Evolutionary conservation across 2,888 invertebrate genomes (phyloP).

Genomic region (Cryptocheilus praepositus): DNA sequence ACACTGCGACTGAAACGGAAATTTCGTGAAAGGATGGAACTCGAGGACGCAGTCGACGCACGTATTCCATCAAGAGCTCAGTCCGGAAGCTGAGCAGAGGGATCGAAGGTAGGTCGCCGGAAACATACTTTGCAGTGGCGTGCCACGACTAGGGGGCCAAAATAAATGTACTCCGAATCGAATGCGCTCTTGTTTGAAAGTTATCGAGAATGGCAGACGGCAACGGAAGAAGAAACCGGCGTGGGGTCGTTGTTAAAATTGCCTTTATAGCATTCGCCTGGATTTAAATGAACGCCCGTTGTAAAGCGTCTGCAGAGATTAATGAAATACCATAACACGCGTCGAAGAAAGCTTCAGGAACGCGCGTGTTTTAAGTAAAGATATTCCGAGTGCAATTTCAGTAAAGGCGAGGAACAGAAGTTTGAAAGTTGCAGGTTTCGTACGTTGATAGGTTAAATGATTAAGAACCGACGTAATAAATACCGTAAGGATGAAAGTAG

Average conservation of each 20-base stretch:
- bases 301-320: no score
- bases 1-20: slow-evolving; percentile 26
- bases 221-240: neutral
- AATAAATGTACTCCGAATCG: slow-evolving; percentile 62
- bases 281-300: slow-evolving; percentile 55
- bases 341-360: no score
- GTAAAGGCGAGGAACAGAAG: no score
- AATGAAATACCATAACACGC: no score
- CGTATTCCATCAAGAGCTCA: slow-evolving; percentile 66
- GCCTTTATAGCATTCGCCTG: slow-evolving; percentile 46
- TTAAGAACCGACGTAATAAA: no score
- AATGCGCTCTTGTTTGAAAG: slow-evolving; percentile 49
- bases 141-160: slow-evolving; percentile 38
- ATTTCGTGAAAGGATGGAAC: slow-evolving; percentile 31
- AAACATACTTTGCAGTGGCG: slow-evolving; percentile 46
- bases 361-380: no score
- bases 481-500: no score
- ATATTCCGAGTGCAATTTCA: no score
- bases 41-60: slow-evolving; percentile 59
- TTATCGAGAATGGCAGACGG: slow-evolving; percentile 31
- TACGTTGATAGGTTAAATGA: no score
- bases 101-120: slow-evolving; percentile 39
- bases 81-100: slow-evolving; percentile 46
- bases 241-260: slow-evolving; percentile 42
- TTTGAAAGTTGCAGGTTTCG: no score